phyloP scores from a whole-genome alignment of 2,113 vertebrate genomes.

The Elephas maximus region DNA sequence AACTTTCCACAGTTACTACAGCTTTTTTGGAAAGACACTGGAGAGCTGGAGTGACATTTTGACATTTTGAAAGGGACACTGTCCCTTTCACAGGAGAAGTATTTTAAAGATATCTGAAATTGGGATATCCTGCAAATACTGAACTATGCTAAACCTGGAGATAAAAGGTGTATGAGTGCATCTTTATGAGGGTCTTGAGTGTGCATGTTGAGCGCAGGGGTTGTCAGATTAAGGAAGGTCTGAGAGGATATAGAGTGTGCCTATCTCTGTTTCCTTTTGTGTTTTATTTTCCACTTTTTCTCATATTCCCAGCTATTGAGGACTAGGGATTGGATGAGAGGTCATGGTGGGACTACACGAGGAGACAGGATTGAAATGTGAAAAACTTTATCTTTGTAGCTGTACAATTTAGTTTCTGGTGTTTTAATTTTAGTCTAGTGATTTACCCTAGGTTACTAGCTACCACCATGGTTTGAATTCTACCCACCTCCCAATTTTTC shows the following conservation, averaged over 20 bases:
- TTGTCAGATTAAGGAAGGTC: neutral
- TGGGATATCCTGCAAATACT: neutral
- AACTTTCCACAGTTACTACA: neutral
- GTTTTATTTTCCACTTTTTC: neutral
- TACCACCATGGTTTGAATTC: neutral
- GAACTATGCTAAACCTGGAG: neutral
- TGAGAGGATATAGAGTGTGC: neutral
- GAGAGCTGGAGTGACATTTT: slow-evolving; percentile 5
- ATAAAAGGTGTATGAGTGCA: neutral
- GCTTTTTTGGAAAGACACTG: neutral
- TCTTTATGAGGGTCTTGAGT: neutral
- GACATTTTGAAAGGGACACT: too few species aligned
- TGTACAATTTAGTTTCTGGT: neutral
- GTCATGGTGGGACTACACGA: neutral
- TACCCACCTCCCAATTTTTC: neutral
- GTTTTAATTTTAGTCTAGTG: neutral
- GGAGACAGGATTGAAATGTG: neutral
- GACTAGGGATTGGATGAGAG: neutral
- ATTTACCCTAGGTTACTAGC: neutral
- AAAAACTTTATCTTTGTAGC: neutral
- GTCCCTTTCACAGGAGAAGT: neutral
- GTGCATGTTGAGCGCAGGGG: too few species aligned
- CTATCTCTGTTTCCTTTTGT: neutral
- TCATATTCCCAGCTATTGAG: neutral
- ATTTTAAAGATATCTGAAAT: neutral